Percentiles rank a stretch among this genome's conserved stretches.
These are phyloP conservation scores for Babylonia areolata DNA, from an alignment of 1,140 invertebrate species.

Conservation along the genomic window DNA sequence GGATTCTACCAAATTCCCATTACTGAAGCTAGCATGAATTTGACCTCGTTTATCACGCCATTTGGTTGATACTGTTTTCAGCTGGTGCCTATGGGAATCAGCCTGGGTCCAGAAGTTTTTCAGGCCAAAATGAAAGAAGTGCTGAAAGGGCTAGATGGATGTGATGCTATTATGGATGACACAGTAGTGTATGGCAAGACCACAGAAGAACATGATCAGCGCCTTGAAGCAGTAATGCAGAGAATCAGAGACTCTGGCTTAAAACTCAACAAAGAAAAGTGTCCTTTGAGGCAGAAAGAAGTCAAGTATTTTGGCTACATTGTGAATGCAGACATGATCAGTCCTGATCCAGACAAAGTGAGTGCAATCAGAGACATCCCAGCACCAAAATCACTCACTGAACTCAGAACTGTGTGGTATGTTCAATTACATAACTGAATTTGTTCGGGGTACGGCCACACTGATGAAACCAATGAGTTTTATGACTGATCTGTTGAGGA, in stretches of 20 bases:
- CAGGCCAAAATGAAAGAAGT: too few relatives aligned
- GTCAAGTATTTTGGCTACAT: constrained; percentile 44
- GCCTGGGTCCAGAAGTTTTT: neutral
- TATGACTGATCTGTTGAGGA: constrained; percentile 40
- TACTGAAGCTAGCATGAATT: too few relatives aligned
- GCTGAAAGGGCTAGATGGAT: too few relatives aligned
- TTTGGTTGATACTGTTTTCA: too few relatives aligned
- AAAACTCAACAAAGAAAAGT: constrained; percentile 71
- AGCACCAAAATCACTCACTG: constrained; percentile 54
- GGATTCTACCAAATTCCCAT: too few relatives aligned
- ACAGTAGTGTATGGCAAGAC: too few relatives aligned
- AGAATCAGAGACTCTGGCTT: constrained; percentile 55
- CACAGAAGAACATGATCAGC: too few relatives aligned
- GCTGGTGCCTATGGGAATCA: too few relatives aligned
- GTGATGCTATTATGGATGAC: too few relatives aligned
- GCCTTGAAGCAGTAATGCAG: constrained; percentile 47
- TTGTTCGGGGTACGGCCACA: constrained; percentile 35
- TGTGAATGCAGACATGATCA: constrained; percentile 25
- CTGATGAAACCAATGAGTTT: constrained; percentile 45
- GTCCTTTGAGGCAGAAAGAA: constrained; percentile 57
- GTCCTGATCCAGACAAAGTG: constrained; percentile 69
- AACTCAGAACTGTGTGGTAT: constrained; percentile 31
- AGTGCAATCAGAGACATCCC: constrained; percentile 53
- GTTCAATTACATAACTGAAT: constrained; percentile 23
- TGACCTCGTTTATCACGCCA: too few relatives aligned